These are phyloP conservation scores for Callimorpha dominula DNA, from an alignment of 2,888 invertebrate genomes.

Conservation along the genomic window DNA sequence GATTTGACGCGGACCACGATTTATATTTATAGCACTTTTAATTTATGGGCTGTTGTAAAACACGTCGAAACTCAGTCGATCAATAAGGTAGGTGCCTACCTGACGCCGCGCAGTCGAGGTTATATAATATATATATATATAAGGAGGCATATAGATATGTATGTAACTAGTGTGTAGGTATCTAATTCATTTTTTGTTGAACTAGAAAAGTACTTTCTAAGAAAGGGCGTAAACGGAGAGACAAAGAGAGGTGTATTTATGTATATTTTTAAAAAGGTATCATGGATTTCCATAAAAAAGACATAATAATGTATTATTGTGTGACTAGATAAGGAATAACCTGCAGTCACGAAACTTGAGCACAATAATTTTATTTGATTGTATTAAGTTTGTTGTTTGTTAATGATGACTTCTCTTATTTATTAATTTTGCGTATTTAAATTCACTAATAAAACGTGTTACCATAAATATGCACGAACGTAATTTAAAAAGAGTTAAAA, in stretches of 20 bases:
- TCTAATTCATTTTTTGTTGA: neutral
- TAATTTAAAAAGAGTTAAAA: neutral
- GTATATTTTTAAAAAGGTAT: neutral
- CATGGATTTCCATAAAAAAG: neutral
- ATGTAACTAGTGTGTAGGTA: neutral
- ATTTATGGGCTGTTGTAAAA: conserved; percentile 80
- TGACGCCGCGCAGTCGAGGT: conserved; percentile 45
- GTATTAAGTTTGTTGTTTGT: neutral
- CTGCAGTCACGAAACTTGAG: neutral
- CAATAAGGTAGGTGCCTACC: conserved; percentile 63
- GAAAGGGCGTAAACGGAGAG: neutral
- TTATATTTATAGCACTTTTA: conserved; percentile 82
- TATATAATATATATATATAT: conserved; percentile 34
- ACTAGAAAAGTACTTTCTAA: neutral
- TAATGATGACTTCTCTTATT: neutral
- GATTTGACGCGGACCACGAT: conserved; percentile 80
- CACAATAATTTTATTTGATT: neutral
- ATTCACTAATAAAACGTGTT: neutral
- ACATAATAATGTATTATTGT: neutral
- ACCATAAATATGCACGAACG: too few species aligned
- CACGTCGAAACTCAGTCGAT: conserved; percentile 73
- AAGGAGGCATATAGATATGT: neutral
- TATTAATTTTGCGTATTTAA: neutral
- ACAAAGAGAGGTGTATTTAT: neutral
- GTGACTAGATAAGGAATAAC: neutral